Base-by-base conservation (phyloP, 2,797 vertebrate species). In the Adrianichthys oophorus region DNA sequence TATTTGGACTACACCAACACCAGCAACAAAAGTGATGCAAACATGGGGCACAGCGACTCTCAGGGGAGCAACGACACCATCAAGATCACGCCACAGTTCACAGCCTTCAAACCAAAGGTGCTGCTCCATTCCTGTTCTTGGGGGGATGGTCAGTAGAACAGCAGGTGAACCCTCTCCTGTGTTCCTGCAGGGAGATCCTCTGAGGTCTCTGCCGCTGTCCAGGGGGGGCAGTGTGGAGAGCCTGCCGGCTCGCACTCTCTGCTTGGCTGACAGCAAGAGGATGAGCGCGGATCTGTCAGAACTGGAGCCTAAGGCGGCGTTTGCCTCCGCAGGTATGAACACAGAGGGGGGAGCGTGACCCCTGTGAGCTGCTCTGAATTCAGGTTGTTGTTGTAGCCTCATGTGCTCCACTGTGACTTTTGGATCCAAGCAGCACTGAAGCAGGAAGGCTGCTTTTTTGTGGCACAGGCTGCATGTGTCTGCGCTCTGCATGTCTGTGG, bases 1-100 rank as follows among this genome's bases (percentile, higher is more conserved):
- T 95, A 92, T 70, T 87, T 95, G 88, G 96, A 98, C 63, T 93
- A 95, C 56, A 98, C 94, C 83, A 96, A 93, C 85, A 95, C 93
- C 52, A 97, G 95, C 91, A 97, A 93, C 89, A 98, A 87, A 86
- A 98, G 95, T 17, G 96, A 98, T 26, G 91, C 90, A 37, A 96
- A 97, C 80, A 85, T 95, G 91, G 96, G 98, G 67, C 93, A 91
- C 74, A 91, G 91, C 46, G 94, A 96, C 65, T 93, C 93, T 60
- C 96, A 96, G 82, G 92, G 95, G 78, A 98, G 94, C 81, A 98
- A 98, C 45, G 97, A 99, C 86, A 99, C 98, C 55, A 98, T 99
- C 87, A 98, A 98, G 85, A 95, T 94, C 62, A 93, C 95, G 45
- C 93, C 94, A 71, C 96, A 97, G 90, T 85, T 97, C 44, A 14